phyloP scores from a whole-genome alignment of 2,113 vertebrate species.

The Rhipidura dahli region DNA sequence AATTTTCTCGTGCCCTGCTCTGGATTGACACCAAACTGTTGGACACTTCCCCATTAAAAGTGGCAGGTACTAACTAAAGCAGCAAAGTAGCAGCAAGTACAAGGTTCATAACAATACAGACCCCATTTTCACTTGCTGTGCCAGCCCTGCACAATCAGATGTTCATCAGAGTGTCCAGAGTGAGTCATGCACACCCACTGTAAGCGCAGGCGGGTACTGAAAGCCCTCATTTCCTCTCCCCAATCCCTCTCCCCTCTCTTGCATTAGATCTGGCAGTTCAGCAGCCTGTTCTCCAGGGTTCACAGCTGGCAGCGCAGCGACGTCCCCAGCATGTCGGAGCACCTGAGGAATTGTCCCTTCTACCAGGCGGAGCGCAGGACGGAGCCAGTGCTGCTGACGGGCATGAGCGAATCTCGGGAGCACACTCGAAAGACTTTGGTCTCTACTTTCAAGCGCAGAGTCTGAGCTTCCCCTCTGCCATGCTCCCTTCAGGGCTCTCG shows the following conservation, averaged over 20 bases:
- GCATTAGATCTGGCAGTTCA: conserved; percentile 86
- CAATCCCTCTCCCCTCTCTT: neutral
- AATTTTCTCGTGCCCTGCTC: neutral
- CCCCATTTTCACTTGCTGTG: neutral
- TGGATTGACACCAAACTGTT: neutral
- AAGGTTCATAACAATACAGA: neutral
- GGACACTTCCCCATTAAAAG: neutral
- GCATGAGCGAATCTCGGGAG: conserved; percentile 72
- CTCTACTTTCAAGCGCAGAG: conserved; percentile 68
- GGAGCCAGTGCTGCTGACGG: conserved; percentile 80
- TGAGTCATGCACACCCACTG: neutral
- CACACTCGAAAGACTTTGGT: conserved; percentile 67
- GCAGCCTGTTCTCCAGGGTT: conserved; percentile 87
- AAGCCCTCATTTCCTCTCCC: neutral
- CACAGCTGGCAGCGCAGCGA: conserved; percentile 80
- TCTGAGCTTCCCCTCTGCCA: neutral
- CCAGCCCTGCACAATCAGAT: neutral
- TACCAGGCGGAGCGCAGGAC: conserved; percentile 76
- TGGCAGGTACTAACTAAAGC: neutral
- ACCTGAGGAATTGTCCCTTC: conserved; percentile 87
- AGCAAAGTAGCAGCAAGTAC: neutral
- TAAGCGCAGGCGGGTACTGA: neutral
- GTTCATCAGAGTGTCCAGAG: neutral
- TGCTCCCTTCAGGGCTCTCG: neutral
- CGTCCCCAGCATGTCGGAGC: conserved; percentile 80